Percentiles rank a stretch among this genome's conserved stretches.
Conservation (phyloP, 2,888 invertebrate genomes). For the Drosophila niveifrons region DNA sequence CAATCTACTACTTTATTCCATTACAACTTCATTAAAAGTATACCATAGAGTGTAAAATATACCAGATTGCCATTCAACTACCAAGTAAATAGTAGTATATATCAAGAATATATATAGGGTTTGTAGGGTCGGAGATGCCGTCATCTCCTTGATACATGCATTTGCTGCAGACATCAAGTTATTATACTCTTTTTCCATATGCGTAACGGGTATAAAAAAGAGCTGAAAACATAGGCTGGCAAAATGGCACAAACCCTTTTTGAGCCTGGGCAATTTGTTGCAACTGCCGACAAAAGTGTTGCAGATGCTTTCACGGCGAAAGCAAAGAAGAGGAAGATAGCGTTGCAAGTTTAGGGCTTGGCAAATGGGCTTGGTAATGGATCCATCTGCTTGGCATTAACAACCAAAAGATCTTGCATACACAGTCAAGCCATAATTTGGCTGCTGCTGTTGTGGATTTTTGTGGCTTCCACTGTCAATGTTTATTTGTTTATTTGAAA, state of each 20-base stretch:
- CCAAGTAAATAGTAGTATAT: too few species aligned
- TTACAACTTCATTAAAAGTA: too few species aligned
- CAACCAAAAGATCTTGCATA: not conserved
- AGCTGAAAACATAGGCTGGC: not conserved
- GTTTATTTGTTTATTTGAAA: conserved; percentile 59
- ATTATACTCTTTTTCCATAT: too few species aligned
- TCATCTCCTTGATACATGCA: too few species aligned
- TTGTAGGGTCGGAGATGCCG: too few species aligned
- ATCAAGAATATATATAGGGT: too few species aligned
- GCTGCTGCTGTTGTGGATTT: conserved; percentile 20
- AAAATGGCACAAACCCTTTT: conserved; percentile 19
- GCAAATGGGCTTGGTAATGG: conserved; percentile 21
- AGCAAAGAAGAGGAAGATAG: not conserved
- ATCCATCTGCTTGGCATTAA: conserved; percentile 11
- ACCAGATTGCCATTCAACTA: too few species aligned
- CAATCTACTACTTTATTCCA: too few species aligned
- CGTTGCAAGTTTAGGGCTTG: conserved; percentile 8
- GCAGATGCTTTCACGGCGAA: conserved; percentile 11
- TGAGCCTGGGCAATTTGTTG: conserved; percentile 15
- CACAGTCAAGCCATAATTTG: conserved; percentile 3
- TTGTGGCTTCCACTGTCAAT: conserved; percentile 45
- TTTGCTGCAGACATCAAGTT: too few species aligned
- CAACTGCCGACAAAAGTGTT: conserved; percentile 14
- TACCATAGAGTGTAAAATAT: too few species aligned
- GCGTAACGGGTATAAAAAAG: not conserved